Conservation (phyloP, 2,888 invertebrate species). For the Diarsia mendica region DNA sequence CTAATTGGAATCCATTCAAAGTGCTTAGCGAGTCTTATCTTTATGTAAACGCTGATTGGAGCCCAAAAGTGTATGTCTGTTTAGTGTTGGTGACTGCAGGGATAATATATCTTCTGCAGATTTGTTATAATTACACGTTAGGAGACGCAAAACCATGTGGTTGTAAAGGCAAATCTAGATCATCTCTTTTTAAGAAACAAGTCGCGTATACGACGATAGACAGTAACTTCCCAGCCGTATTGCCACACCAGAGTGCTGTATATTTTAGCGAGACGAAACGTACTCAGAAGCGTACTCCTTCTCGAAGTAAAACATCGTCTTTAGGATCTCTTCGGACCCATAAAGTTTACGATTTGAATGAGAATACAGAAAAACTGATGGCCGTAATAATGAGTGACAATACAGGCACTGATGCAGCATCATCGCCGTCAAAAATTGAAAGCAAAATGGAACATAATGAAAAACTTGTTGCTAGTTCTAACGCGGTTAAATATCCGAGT, state of each 20-base stretch:
- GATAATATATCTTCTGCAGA: constrained; percentile 78
- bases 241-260: constrained; percentile 72
- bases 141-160: constrained; percentile 73
- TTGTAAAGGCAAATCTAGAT: constrained; percentile 66
- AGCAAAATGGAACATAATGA: constrained; percentile 59
- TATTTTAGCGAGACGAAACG: constrained; percentile 69
- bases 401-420: constrained; percentile 58
- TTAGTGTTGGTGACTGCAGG: constrained; percentile 75
- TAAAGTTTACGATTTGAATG: constrained; percentile 83
- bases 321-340: constrained; percentile 75
- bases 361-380: constrained; percentile 83
- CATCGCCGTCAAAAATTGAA: constrained; percentile 57
- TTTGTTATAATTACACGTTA: constrained; percentile 78
- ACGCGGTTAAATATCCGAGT: constrained; percentile 56
- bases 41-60: constrained; percentile 78
- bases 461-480: constrained; percentile 37
- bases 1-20: constrained; percentile 81
- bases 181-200: constrained; percentile 56
- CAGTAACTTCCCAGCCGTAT: constrained; percentile 74
- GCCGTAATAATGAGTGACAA: constrained; percentile 78
- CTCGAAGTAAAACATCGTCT: constrained; percentile 73
- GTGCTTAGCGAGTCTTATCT: constrained; percentile 74
- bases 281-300: constrained; percentile 47
- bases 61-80: constrained; percentile 76
- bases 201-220: constrained; percentile 74